These are phyloP conservation scores for Phyllotreta cruciferae DNA, from an alignment of 2,888 invertebrate species.

Conservation along the genomic window DNA sequence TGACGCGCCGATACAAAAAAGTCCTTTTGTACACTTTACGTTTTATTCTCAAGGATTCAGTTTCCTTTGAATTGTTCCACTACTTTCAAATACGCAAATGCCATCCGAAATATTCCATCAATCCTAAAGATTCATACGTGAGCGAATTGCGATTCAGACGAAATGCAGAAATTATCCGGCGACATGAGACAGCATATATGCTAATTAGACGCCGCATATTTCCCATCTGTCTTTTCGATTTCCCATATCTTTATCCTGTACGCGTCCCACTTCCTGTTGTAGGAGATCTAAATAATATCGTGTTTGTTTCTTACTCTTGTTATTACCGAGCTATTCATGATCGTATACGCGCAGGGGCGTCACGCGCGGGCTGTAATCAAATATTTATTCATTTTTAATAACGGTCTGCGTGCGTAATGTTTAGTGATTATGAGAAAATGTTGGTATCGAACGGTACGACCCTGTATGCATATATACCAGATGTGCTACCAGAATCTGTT, in stretches of 20 bases:
- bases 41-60: no score
- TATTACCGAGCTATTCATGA: conserved; percentile 14
- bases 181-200: conserved; percentile 15
- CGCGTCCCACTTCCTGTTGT: conserved; percentile 34
- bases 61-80: no score
- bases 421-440: background rate
- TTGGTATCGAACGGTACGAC: background rate
- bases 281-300: conserved; percentile 27
- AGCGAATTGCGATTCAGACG: conserved; percentile 8
- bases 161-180: conserved; percentile 8
- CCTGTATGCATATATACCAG: conserved; percentile 10
- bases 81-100: no score
- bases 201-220: conserved; percentile 26
- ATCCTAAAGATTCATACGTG: no score
- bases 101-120: no score
- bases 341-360: conserved; percentile 12
- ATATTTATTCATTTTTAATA: no score
- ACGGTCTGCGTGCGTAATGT: no score
- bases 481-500: conserved; percentile 14
- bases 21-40: no score
- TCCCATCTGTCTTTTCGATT: conserved; percentile 34
- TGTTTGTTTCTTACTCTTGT: conserved; percentile 22
- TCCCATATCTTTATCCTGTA: conserved; percentile 28
- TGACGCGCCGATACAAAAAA: no score
- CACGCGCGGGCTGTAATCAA: background rate